These are phyloP conservation scores for Rhyzopertha dominica DNA, from an alignment of 1,140 invertebrate species.

Conservation along the genomic window DNA sequence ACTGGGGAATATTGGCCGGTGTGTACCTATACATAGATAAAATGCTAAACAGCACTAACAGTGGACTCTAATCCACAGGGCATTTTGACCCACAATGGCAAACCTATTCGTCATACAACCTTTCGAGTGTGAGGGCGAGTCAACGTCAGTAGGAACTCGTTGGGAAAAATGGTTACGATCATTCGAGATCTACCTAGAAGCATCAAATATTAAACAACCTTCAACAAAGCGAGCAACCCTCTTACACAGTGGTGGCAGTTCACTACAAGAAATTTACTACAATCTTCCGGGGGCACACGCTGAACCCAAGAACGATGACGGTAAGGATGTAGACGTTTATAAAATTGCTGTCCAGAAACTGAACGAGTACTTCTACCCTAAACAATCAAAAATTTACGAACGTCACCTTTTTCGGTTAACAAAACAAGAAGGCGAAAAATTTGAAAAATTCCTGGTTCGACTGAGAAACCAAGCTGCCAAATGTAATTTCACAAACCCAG, in stretches of 20 bases:
- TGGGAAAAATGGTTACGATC: slow-evolving; percentile 37
- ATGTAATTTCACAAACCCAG: slow-evolving; percentile 22
- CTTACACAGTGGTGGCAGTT: slow-evolving; percentile 28
- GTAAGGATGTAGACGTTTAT: slow-evolving; percentile 20
- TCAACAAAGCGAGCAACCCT: slow-evolving; percentile 32
- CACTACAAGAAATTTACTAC: slow-evolving; percentile 35
- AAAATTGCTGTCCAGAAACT: slow-evolving; percentile 26
- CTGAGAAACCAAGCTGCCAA: slow-evolving; percentile 25
- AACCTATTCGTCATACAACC: too few species aligned
- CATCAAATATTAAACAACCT: slow-evolving; percentile 21
- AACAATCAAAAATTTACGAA: slow-evolving; percentile 32
- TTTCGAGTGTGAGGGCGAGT: slow-evolving; percentile 35
- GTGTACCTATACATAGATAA: too few species aligned
- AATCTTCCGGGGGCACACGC: slow-evolving; percentile 32
- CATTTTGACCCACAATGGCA: too few species aligned
- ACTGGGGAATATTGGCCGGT: too few species aligned
- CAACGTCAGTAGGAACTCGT: slow-evolving; percentile 24
- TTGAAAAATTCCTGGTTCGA: slow-evolving; percentile 29
- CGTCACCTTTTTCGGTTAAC: slow-evolving; percentile 27
- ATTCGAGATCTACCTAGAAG: slow-evolving; percentile 33
- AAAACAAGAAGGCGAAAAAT: slow-evolving; percentile 29
- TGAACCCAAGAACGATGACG: neutral
- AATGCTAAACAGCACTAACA: too few species aligned
- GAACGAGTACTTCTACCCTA: slow-evolving; percentile 30
- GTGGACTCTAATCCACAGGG: too few species aligned